Evolutionary conservation across 2,797 vertebrate genomes (phyloP).

Genomic region (Hemibagrus guttatus): DNA sequence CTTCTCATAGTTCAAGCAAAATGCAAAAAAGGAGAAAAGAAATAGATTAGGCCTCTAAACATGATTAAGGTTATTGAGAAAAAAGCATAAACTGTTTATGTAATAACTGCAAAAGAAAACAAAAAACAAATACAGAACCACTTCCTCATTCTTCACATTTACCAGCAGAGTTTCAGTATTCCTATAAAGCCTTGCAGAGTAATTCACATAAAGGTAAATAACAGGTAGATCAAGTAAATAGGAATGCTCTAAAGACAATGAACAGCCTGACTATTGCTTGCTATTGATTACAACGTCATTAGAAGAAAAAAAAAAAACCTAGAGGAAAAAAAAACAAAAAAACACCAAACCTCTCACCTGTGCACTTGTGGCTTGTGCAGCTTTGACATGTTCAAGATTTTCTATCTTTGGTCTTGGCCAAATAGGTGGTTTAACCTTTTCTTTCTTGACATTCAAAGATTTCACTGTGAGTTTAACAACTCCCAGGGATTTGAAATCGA

Average conservation of each 20-base stretch:
- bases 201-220: not conserved
- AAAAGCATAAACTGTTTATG: not conserved
- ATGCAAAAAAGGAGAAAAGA: conserved; percentile 1
- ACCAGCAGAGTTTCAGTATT: not conserved
- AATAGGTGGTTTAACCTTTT: conserved; percentile 2
- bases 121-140: not conserved
- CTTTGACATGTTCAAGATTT: not conserved
- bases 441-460: conserved; percentile 16
- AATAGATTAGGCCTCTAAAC: not conserved
- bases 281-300: not conserved
- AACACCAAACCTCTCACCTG: conserved; percentile 38
- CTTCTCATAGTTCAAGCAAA: not conserved
- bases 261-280: too few relatives aligned
- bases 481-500: conserved; percentile 55
- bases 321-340: not conserved
- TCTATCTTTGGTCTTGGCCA: conserved; percentile 14
- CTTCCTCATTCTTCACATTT: conserved; percentile 19
- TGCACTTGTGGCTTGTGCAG: not conserved
- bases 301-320: not conserved
- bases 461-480: conserved; percentile 53
- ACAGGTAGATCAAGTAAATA: not conserved
- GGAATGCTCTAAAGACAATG: not conserved
- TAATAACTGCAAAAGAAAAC: not conserved
- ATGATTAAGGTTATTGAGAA: not conserved
- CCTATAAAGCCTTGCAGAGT: not conserved